Evolutionary conservation across 2,113 vertebrate genomes (phyloP), one percentile per base, ranked within the genome.

Genomic region (Silurus glanis): DNA sequence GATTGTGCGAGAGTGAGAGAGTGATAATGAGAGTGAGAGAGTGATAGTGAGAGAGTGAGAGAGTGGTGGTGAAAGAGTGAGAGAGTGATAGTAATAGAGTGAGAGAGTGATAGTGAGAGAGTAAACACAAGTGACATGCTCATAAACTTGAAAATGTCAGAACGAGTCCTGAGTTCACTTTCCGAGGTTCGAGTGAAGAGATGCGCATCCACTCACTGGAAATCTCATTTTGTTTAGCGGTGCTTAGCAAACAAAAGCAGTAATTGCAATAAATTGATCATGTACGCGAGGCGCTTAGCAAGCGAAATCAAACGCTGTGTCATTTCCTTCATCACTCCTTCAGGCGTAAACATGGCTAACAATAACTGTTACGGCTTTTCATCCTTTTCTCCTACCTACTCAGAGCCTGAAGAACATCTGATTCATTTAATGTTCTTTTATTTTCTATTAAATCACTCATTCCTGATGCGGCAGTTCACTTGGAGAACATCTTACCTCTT

Each of bases 11-110:
- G 37, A 2, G 37, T 37, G 37, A 37, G 37, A 37, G 37, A 37
- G 37, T 37, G 2, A 37, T 37, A 37, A 37, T 37, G 37, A 37
- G 37, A 37, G 37, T 37, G 28, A 37, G 28, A 37, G 28, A 37
- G 28, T 37, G 28, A 37, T 37, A 37, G 2, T 37, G 3, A 37
- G 2, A 13, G 45, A 23, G 82, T 83, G 71, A 58, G 37, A 85
- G 88, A n/a, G 76, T 14, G 85, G 81, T 86, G 28, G 58, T 59
- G 69, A 56, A 91, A 89, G 87, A 85, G 81, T 58, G 88, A 47
- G 67, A 62, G 37, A 62, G 21, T 67, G 7, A 80, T 55, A 12
- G n/a, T n/a, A n/a, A n/a, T n/a, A 89, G 87, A 85, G 81, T 58
- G 88, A 47, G 67, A 62, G 37, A 62, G 21, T 67, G 7, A 80